Percentiles rank a stretch among this genome's conserved stretches.
Evolutionary conservation across 2,113 vertebrate species (phyloP).

Genomic region (Xyliphius kryptos): DNA sequence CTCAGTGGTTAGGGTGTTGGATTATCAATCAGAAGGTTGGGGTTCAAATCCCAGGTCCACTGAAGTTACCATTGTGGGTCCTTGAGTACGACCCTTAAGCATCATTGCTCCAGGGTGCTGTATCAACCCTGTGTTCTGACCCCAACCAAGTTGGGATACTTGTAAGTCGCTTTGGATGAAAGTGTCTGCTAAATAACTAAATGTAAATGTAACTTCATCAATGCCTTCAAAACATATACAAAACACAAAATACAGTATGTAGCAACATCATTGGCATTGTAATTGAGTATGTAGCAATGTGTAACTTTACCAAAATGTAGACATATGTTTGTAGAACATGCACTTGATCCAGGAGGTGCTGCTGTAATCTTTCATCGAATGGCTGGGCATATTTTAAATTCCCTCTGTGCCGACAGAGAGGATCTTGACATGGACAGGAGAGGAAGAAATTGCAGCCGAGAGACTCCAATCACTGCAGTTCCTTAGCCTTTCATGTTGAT

Average conservation of each 20-base stretch:
- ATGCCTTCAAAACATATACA: background rate
- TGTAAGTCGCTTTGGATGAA: no score
- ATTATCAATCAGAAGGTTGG: no score
- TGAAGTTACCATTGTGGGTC: no score
- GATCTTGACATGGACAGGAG: conserved; percentile 31
- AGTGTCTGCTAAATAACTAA: no score
- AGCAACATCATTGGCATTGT: no score
- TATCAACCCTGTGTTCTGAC: no score
- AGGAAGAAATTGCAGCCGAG: conserved; percentile 40
- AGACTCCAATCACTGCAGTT: conserved; percentile 37
- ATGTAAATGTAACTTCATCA: no score
- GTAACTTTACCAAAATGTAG: background rate
- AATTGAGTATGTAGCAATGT: background rate
- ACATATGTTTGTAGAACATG: background rate
- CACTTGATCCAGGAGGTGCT: conserved; percentile 13
- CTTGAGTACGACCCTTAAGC: no score
- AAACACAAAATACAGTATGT: background rate
- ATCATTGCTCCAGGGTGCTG: no score
- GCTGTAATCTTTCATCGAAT: conserved; percentile 14
- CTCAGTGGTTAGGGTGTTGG: no score
- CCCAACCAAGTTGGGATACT: no score
- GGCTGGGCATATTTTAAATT: conserved; percentile 31
- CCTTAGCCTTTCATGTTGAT: conserved; percentile 47
- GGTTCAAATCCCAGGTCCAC: no score
- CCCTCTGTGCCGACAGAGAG: conserved; percentile 31